phyloP scores from a whole-genome alignment of 2,113 vertebrate genomes.

The Hystrix cristata region DNA sequence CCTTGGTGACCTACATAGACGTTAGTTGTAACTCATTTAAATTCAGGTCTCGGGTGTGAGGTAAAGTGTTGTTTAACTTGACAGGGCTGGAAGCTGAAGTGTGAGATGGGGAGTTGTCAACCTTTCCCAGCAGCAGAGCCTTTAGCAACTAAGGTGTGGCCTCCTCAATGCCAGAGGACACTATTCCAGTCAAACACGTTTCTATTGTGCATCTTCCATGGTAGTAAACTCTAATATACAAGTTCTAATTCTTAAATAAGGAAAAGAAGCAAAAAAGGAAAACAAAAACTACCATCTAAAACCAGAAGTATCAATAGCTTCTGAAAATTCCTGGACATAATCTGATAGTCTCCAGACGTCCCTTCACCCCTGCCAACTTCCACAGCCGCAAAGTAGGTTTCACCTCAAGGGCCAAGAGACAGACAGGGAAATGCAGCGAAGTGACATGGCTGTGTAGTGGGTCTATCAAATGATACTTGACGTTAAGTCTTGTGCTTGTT shows the following conservation, averaged over 20 bases:
- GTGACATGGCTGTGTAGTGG: background rate
- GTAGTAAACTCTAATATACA: background rate
- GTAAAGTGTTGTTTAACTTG: slow-evolving; percentile 63
- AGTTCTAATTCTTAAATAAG: slow-evolving; percentile 48
- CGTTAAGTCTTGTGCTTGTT: background rate
- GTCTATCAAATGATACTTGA: background rate
- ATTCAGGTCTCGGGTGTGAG: slow-evolving; percentile 50
- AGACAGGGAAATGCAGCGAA: background rate
- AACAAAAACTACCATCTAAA: background rate
- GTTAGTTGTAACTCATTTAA: slow-evolving; percentile 69
- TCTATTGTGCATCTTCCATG: slow-evolving; percentile 56
- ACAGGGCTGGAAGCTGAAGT: background rate
- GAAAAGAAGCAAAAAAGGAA: background rate
- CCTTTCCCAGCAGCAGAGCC: slow-evolving; percentile 59
- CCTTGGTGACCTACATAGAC: slow-evolving; percentile 67
- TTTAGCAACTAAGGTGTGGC: slow-evolving; percentile 79
- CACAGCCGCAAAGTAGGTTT: background rate
- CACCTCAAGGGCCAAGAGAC: background rate
- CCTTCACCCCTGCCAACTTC: slow-evolving; percentile 18
- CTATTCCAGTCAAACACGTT: slow-evolving; percentile 72
- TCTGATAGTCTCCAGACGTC: slow-evolving; percentile 45
- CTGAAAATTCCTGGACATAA: slow-evolving; percentile 46
- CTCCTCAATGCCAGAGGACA: background rate
- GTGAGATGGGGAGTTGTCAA: slow-evolving; percentile 53
- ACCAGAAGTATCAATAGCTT: slow-evolving; percentile 1